phyloP scores from a whole-genome alignment of 2,113 vertebrate species.

The Hemiprocne comata region DNA sequence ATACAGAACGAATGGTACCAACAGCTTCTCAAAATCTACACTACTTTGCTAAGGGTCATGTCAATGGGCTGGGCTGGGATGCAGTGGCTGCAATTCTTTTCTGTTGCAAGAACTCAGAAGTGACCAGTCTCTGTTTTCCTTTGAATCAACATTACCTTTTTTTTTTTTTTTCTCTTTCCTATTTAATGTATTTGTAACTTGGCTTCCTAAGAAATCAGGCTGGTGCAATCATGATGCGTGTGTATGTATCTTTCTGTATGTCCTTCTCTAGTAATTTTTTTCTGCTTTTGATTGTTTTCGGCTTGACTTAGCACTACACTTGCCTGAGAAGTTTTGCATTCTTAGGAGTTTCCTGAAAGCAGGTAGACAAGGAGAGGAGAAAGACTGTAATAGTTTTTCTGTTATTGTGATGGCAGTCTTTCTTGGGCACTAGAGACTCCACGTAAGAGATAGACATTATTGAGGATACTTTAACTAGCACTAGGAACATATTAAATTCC shows the following conservation, averaged over 20 bases:
- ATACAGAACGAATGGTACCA: not conserved
- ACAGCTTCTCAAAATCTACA: not conserved
- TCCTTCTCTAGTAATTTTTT: not conserved
- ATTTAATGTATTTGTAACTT: not conserved
- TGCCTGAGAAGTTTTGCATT: not conserved
- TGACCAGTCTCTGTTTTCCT: not conserved
- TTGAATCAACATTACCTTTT: not conserved
- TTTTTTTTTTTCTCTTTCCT: not conserved
- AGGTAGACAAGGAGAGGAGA: not conserved
- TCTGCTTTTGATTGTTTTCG: not conserved
- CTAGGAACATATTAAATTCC: conserved; percentile 52
- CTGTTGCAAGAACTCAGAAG: not conserved
- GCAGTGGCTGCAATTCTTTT: not conserved
- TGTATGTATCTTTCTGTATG: not conserved
- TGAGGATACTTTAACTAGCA: conserved; percentile 25
- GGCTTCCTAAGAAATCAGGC: not conserved
- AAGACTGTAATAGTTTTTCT: not conserved
- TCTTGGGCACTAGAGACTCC: conserved; percentile 14
- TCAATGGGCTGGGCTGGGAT: not conserved
- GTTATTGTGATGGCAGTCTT: not conserved
- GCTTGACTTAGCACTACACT: not conserved
- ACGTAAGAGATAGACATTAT: not conserved
- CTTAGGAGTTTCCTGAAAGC: not conserved
- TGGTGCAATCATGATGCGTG: not conserved
- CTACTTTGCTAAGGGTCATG: not conserved